Evolutionary conservation across 2,113 vertebrate species (phyloP).

Genomic region (Neodontobutis hainanensis): DNA sequence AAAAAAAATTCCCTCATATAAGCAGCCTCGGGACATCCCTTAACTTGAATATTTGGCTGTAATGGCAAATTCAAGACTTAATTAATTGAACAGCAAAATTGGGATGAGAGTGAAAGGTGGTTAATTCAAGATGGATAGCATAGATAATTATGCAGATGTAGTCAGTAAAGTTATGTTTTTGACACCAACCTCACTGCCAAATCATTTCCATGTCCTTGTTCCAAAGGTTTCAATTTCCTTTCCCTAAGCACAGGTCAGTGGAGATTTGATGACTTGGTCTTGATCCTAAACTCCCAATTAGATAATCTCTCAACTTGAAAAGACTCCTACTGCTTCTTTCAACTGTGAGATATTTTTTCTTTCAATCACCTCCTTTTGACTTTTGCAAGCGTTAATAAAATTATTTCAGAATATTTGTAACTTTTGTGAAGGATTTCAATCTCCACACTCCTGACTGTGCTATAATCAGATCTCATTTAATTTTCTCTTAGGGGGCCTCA

Average conservation of each 20-base stretch:
- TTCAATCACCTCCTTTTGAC: not conserved
- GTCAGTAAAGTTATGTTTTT: not conserved
- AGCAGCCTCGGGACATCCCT: constrained; percentile 59
- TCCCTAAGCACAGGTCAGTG: constrained; percentile 28
- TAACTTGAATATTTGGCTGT: constrained; percentile 56
- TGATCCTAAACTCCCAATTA: constrained; percentile 45
- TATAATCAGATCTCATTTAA: too few relatives aligned
- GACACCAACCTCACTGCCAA: not conserved
- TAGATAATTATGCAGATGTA: constrained; percentile 17
- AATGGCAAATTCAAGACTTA: constrained; percentile 61
- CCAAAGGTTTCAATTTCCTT: constrained; percentile 19
- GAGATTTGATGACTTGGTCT: constrained; percentile 39
- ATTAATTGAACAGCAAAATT: constrained; percentile 61
- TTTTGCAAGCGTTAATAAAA: constrained; percentile 60
- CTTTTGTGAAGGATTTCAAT: constrained; percentile 33
- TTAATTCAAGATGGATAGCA: constrained; percentile 44
- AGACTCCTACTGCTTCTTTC: constrained; percentile 58
- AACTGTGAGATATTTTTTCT: constrained; percentile 39
- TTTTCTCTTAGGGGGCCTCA: too few relatives aligned
- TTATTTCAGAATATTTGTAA: constrained; percentile 31
- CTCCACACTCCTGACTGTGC: constrained; percentile 1
- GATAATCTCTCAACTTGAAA: constrained; percentile 63
- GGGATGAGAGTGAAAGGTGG: constrained; percentile 46
- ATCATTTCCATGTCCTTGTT: not conserved
- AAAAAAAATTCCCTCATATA: constrained; percentile 40